phyloP scores from a whole-genome alignment of 2,113 vertebrate species.

The Odocoileus hemionus region DNA sequence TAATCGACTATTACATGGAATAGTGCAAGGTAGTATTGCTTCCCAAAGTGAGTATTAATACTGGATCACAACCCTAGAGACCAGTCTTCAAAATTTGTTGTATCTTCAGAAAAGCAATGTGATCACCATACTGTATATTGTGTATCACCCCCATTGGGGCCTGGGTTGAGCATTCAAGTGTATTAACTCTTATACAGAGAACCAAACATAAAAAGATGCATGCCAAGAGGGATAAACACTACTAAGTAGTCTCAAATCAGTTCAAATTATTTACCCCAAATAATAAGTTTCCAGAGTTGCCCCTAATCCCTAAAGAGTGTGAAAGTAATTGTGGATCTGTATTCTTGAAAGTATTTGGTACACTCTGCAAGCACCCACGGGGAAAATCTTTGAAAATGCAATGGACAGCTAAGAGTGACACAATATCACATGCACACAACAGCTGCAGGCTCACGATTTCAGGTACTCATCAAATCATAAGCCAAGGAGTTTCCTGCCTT shows the following conservation, averaged over 20 bases:
- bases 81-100: not conserved
- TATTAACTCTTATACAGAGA: not conserved
- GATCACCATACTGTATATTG: not conserved
- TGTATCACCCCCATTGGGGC: fast-evolving
- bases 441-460: not conserved
- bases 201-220: not conserved
- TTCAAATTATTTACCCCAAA: not conserved
- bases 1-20: not conserved
- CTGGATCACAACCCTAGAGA: not conserved
- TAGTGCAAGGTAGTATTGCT: not conserved
- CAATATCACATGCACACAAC: not conserved
- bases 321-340: not conserved
- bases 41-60: not conserved
- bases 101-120: not conserved
- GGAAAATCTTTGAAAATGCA: not conserved
- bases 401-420: not conserved
- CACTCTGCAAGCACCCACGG: not conserved
- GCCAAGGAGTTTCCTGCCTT: not conserved
- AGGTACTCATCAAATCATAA: not conserved
- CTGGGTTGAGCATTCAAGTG: not conserved
- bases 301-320: fast-evolving
- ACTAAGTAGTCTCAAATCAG: not conserved
- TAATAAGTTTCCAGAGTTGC: not conserved
- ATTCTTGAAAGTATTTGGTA: not conserved
- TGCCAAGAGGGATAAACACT: not conserved